Base-by-base conservation (phyloP, 2,797 vertebrate species). In the Apogon talboti region DNA sequence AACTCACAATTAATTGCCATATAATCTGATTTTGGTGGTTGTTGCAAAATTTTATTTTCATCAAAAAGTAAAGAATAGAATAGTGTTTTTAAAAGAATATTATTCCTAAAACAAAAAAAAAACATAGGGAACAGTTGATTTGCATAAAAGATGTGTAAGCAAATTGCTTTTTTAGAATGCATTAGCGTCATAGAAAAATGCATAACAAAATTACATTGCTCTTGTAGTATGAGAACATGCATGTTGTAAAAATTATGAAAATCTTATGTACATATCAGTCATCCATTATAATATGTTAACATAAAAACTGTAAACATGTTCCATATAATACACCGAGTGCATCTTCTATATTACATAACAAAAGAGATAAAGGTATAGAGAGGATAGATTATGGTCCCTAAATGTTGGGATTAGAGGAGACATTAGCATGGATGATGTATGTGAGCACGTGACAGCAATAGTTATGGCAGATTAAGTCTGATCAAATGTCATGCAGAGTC, bases 401-500 rank as follows among this genome's bases (percentile, higher is more conserved):
- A 14, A 40, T 65, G 14, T 33, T 11, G 3, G 12, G 5, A 3
- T 21, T 21, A 21, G 19, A 21, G 19, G 5, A 48, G 10, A 42
- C n/a, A 21, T 16, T 11, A 8, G n/a, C 4, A 13, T 5, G 40
- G 12, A 13, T 13, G 11, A 42, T 43, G 41, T 43, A 0, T 43
- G 18, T 47, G 7, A 3, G 24, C 24, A 28, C 19, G 10, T 42
- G 24, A 45, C 13, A 61, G 53, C 30, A 64, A 71, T n/a, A 48
- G 19, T 52, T 38, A n/a, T 2, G 33, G 33, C 9, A 35, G 33
- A 45, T 11, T 30, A 33, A 55, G 6, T 42, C 4, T 58, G 55
- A 55, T 61, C 13, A 54, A 42, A 50, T 38, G 30, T 28, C 6
- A 51, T 16, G 16, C 13, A 67, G 2, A 24, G 6, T 44, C 40